Conservation (phyloP, 2,888 invertebrate species). For the Prenolepis imparis region DNA sequence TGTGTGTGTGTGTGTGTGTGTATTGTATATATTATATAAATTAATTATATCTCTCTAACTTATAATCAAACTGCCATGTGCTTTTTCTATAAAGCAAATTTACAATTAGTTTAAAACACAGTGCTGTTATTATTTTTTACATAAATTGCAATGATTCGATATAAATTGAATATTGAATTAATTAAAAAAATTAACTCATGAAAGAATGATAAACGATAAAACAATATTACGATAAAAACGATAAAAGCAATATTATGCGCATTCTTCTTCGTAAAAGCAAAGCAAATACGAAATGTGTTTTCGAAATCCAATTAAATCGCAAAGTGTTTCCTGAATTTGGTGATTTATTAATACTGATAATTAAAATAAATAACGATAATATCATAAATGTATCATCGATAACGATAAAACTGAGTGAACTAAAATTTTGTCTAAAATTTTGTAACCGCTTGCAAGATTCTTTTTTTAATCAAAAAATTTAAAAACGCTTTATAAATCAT, state of each 20-base stretch:
- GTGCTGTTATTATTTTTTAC: not conserved
- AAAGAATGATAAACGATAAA: not conserved
- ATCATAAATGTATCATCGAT: not conserved
- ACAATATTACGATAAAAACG: not conserved
- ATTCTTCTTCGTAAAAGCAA: not conserved
- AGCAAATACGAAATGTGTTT: not conserved
- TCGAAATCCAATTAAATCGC: conserved; percentile 12
- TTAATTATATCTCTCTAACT: not conserved
- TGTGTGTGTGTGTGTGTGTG: too few relatives aligned
- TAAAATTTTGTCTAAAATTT: conserved; percentile 3
- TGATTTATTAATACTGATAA: conserved; percentile 25
- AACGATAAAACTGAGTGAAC: not conserved
- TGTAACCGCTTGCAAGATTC: not conserved
- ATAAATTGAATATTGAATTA: not conserved
- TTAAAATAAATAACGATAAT: conserved; percentile 12
- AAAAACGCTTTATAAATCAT: not conserved
- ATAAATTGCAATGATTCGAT: not conserved
- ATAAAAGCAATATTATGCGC: not conserved
- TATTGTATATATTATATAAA: not conserved
- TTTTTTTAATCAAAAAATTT: conserved; percentile 12
- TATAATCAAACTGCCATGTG: too few relatives aligned
- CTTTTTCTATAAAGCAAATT: not conserved
- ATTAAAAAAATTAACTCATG: not conserved
- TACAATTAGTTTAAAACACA: not conserved
- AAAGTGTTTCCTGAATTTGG: not conserved